These are phyloP conservation scores for Troides oblongomaculatus DNA, from an alignment of 2,888 invertebrate genomes.

Conservation along the genomic window DNA sequence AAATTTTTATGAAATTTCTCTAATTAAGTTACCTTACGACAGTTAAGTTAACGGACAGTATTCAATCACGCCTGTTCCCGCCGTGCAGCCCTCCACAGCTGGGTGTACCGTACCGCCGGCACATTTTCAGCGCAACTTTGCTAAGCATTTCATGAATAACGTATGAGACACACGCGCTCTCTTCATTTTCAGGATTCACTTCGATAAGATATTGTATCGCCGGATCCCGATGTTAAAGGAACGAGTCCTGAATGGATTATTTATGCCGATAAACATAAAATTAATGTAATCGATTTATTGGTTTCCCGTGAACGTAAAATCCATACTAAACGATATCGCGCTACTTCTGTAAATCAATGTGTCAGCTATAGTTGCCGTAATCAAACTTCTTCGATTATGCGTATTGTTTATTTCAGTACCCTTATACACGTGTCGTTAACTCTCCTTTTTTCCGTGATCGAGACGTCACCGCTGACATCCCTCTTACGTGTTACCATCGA, in stretches of 20 bases:
- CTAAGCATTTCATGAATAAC: constrained; percentile 27
- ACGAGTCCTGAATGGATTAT: constrained; percentile 24
- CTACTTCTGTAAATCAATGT: no score
- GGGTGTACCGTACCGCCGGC: constrained; percentile 13
- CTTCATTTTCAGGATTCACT: constrained; percentile 26
- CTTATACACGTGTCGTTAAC: no score
- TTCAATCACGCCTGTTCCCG: neutral
- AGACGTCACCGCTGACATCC: no score
- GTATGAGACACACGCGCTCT: constrained; percentile 20
- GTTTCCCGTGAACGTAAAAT: no score
- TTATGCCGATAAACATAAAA: constrained; percentile 4
- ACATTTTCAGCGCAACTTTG: constrained; percentile 17
- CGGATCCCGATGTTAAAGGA: constrained; percentile 4
- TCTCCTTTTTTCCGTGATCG: no score
- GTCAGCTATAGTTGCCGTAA: no score
- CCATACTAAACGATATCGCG: no score
- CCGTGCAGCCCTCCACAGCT: constrained; percentile 4
- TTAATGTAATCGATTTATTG: neutral
- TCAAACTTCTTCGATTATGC: no score
- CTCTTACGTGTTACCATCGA: no score
- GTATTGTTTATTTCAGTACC: no score
- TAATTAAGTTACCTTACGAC: no score
- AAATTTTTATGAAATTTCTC: no score
- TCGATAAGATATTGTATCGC: constrained; percentile 26
- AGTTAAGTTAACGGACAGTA: neutral